Base-by-base conservation (phyloP, 2,797 vertebrate genomes). In the Cottoperca gobio region DNA sequence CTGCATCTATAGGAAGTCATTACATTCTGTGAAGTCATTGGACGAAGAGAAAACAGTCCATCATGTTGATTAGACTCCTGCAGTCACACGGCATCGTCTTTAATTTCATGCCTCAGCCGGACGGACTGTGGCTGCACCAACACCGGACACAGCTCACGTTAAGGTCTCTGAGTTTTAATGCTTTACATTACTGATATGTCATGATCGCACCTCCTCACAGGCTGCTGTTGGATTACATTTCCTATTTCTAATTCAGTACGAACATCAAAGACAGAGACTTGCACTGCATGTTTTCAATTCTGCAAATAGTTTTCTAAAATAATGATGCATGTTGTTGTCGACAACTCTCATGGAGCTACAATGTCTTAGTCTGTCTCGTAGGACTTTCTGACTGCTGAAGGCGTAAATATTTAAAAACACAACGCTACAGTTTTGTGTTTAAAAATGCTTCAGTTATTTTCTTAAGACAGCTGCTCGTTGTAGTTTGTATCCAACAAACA, bases 61-160 rank as follows among this genome's bases (percentile, higher is more conserved):
- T 75, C 81, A 64, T n/a, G 19, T 4, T n/a, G 46, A 77, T 79
- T 42, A 49, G 31, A 40, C 26, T 43, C 45, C 21, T 61, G 66
- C 73, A 5, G 66, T 45, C 66, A 21, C 62, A 6, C 16, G 10
- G 43, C 60, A 23, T 50, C 11, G 1, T 40, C 28, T 61, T 53
- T 59, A 13, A 73, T 82, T 79, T 79, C 55, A 68, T 10, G 63
- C 45, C 68, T 79, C 72, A 23, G 64, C 68, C 14, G 69, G 43
- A 46, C 8, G 21, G 21, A 55, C 16, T 1, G 37, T 31, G n/a
- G 43, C 37, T 5, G 42, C 43, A 13, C 1, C 31, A 33, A 2
- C 31, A 33, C 31, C 31, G 31, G 31, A 33, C 31, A 4, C 31
- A 53, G 16, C 31, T 53, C 50, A 57, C 31, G 37, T 23, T 8